Evolutionary conservation across 2,113 vertebrate species (phyloP), one percentile per base, ranked within the genome.

Genomic region (Platysternon megacephalum): DNA sequence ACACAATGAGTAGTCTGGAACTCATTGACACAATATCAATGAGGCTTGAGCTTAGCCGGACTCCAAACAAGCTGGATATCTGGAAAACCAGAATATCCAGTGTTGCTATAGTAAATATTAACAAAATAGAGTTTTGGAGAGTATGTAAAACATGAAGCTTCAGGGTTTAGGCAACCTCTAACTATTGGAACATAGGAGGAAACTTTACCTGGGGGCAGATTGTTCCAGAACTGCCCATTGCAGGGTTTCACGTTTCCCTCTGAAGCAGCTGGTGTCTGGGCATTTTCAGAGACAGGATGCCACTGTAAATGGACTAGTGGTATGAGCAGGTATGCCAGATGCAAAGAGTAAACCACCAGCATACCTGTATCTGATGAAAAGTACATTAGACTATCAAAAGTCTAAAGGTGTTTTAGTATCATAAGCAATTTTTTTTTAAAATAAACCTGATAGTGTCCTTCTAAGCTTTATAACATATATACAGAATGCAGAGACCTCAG

Each of bases 371-470:
- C 35, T 42, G 68, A 42, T 39, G 19, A 83, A 83, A 86, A 55
- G 42, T 1, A 4, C 1, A 49, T 52, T 65, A 65, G 5, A 21
- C 0, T 0, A 55, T 53, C 88, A 39, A 81, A 61, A 48, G 32
- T 48, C 29, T 65, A 65, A 65, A n/a, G 35, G 61, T 68, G 61
- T 35, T 28, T n/a, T n/a, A 35, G 12, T 19, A 65, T 58, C 35
- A n/a, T 26, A 76, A 26, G 39, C 39, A 39, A 44, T 42, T 44
- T 44, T 44, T 44, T 44, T 44, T 5, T 5, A 44, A 44, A 44
- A 72, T 72, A 28, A 58, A 58, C 56, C 28, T 58, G 56, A 61
- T 32, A 32, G 58, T 32, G 55, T 61, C 11, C 28, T 11, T 29
- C 6, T 61, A 68, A 19, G 35, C 61, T 68, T 65, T 32, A 19